Conservation (phyloP, 2,888 invertebrate species). For the Lamproptera curius region DNA sequence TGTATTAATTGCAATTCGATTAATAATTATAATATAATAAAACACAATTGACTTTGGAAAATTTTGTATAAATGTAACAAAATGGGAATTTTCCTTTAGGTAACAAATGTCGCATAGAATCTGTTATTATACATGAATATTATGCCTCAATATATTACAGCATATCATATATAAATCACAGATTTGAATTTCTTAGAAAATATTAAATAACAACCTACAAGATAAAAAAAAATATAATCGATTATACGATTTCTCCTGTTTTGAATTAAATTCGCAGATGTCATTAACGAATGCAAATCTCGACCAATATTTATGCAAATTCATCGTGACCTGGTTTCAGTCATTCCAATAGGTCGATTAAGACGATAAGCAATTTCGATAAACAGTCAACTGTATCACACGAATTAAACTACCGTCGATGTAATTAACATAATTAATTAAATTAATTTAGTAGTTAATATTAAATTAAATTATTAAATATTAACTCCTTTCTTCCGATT, state of each 20-base stretch:
- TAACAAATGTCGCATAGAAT: not conserved
- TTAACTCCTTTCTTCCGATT: too few species aligned
- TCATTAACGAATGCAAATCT: slow-evolving; percentile 8
- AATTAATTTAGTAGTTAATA: too few species aligned
- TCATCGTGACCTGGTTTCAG: slow-evolving; percentile 3
- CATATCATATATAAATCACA: too few species aligned
- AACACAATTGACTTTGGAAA: not conserved
- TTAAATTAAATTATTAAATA: too few species aligned
- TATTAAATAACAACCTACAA: not conserved
- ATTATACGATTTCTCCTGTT: not conserved
- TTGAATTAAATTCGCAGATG: not conserved
- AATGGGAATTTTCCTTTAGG: not conserved
- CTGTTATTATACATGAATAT: too few species aligned
- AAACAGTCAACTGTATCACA: not conserved
- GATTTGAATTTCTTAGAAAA: not conserved
- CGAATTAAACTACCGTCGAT: not conserved
- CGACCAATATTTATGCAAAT: slow-evolving; percentile 4
- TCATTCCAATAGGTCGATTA: not conserved
- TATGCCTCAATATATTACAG: too few species aligned
- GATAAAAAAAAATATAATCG: not conserved
- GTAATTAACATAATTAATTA: too few species aligned
- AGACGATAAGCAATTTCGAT: not conserved
- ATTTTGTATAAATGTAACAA: not conserved
- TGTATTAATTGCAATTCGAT: not conserved
- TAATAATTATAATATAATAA: not conserved